Base-by-base conservation (phyloP, 2,888 invertebrate species). In the Ochropacha duplaris region DNA sequence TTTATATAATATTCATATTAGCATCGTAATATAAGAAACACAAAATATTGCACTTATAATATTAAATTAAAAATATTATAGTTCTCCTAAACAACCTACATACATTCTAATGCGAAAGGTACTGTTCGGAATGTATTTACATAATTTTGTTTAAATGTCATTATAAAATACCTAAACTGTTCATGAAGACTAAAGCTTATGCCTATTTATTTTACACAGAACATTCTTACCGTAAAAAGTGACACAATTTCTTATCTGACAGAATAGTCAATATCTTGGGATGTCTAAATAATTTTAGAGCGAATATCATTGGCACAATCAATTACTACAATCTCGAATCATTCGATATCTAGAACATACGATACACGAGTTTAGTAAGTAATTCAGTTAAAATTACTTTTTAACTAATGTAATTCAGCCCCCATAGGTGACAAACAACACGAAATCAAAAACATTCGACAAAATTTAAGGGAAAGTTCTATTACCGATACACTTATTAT, bases 131-230 rank as follows among this genome's bases (percentile, higher is more conserved):
- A 52, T 52, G 52, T 52, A 52, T 22, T 31, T 52, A 52, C 34
- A 34, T 22, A 52, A 31, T 22, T 4, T 52, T 51, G 19, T 31
- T 52, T 12, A 22, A 51, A 19, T 34, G 9, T 19, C 8, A 22
- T 31, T 51, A 12, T 51, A 31, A 26, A 19, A 51, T 22, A 52
- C 31, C 59, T 59, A 19, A 54, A 62, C 62, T 64, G 78, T 81
- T 76, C 83, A 70, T 81, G 86, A 88, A 87, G 86, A 88, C 86
- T 79, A 80, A 79, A 65, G 51, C 78, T 79, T 82, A 81, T 50
- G 65, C 55, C 65, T 76, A 78, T 49, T 63, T 61, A 65, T 70
- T 78, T 74, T 64, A 70, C 62, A 72, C 67, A 76, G 74, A 79
- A 81, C 78, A 73, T 71, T 78, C 77, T 79, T 63, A 56, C 49